A percentile compares a stretch with the other conserved stretches of the same genome.
Conservation (phyloP, 1,140 invertebrate genomes). For the Aphelinus atriplicis region DNA sequence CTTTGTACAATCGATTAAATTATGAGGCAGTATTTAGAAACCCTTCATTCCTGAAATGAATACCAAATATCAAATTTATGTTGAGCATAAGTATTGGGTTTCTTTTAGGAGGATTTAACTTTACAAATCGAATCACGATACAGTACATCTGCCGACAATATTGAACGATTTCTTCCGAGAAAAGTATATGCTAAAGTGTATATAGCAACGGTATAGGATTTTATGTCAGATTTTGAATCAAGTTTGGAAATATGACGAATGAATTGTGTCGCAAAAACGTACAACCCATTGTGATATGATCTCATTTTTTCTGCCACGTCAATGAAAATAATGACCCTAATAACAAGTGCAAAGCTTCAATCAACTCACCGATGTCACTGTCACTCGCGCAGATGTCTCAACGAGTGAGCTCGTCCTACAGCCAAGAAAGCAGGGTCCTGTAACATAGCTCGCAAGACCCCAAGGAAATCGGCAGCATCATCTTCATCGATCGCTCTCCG, state of each 20-base stretch:
- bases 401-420: slow-evolving; percentile 50
- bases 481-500: slow-evolving; percentile 74
- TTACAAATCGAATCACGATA: no score
- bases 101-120: no score
- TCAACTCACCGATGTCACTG: slow-evolving; percentile 15
- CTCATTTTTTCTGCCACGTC: not conserved
- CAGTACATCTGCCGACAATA: no score
- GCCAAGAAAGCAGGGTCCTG: slow-evolving; percentile 67
- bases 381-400: slow-evolving; percentile 52
- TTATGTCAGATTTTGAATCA: no score
- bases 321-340: not conserved
- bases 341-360: not conserved
- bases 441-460: slow-evolving; percentile 69
- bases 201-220: no score
- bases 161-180: no score
- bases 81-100: not conserved
- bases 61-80: not conserved
- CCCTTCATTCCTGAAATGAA: slow-evolving; percentile 21
- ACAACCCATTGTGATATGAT: not conserved
- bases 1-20: slow-evolving; percentile 24
- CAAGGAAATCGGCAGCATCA: slow-evolving; percentile 74
- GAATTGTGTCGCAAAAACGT: slow-evolving; percentile 1
- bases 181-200: no score
- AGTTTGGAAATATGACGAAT: not conserved
- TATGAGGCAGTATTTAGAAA: not conserved